Base-by-base conservation (phyloP, 2,797 vertebrate species). In the Emydoidea blandingii region DNA sequence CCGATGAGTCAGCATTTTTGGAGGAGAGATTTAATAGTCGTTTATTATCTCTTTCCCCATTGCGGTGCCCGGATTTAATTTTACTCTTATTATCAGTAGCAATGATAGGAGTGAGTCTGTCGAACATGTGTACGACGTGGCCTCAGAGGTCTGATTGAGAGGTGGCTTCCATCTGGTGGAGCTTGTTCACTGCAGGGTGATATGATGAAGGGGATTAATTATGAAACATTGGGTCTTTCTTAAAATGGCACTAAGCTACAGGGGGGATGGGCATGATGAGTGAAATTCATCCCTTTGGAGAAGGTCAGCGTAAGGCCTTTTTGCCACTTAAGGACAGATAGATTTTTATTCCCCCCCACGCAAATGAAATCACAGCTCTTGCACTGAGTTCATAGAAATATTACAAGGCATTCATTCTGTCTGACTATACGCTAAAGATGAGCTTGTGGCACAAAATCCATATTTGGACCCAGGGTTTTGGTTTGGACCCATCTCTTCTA, bases 1-100 rank as follows among this genome's bases (percentile, higher is more conserved):
- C 65, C 80, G 82, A 86, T 80, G 93, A 91, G 96, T 93, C 96
- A 94, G 94, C 87, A 0, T 86, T 96, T 96, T 94, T 79, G 84
- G 87, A 85, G 72, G 19, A 59, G 81, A 94, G 62, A 95, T 92
- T 94, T 90, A 96, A 97, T 96, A 96, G 93, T 94, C 29, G 18
- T 94, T 95, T 87, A 68, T 96, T 96, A 92, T 94, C 95, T 86
- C 94, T 95, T 80, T 81, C 59, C 80, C 95, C 80, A 59, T 52
- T 96, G 34, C 85, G 84, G 94, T 90, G 95, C 89, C 92, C 41
- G 94, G 94, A 96, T 95, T 96, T 88, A 94, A 96, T 96, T 96
- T 95, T 90, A 84, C 78, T 94, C 0, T 0, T 86, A 56, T 91
- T 95, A 93, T 93, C 95, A 94, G 88, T 81, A 68, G 18, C n/a